A percentile compares a stretch with the other conserved stretches of the same genome.
phyloP scores from a whole-genome alignment of 2,888 invertebrate species.

The Oscheius myriophilus region DNA sequence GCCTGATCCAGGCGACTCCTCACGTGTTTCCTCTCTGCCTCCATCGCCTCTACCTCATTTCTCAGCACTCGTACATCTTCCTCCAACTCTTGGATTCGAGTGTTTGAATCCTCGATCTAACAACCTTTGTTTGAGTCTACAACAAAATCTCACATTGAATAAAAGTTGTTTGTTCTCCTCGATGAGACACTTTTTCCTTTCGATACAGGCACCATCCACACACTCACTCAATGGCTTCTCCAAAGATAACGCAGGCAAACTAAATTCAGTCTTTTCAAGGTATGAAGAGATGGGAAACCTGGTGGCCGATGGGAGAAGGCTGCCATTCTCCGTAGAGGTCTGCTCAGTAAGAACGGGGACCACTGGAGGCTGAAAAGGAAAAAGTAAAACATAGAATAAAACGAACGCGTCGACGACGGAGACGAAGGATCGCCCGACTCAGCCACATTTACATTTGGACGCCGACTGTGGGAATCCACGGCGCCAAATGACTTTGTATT shows the following conservation, averaged over 20 bases:
- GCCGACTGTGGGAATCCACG: too few species aligned
- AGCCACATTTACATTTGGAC: too few species aligned
- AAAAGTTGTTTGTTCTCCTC: conserved; percentile 60
- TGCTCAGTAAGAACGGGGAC: conserved; percentile 1
- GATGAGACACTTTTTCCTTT: conserved; percentile 52
- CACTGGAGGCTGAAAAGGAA: conserved; percentile 7
- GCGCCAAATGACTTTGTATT: too few species aligned
- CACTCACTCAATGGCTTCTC: conserved; percentile 44
- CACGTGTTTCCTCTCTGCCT: conserved; percentile 36
- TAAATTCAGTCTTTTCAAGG: neutral
- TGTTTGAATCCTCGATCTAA: conserved; percentile 51
- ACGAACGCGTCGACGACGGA: neutral
- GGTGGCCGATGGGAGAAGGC: conserved; percentile 3
- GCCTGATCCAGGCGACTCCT: conserved; percentile 31
- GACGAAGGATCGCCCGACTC: neutral
- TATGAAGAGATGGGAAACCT: neutral
- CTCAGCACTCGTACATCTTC: conserved; percentile 51
- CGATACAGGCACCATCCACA: conserved; percentile 48
- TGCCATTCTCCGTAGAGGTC: neutral
- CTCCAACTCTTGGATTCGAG: conserved; percentile 54
- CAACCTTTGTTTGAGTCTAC: neutral
- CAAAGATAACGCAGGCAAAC: neutral
- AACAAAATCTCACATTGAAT: conserved; percentile 40
- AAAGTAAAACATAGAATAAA: neutral
- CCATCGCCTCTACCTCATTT: conserved; percentile 48